Conservation (phyloP, 2,888 invertebrate species). For the Sphinx pinastri region DNA sequence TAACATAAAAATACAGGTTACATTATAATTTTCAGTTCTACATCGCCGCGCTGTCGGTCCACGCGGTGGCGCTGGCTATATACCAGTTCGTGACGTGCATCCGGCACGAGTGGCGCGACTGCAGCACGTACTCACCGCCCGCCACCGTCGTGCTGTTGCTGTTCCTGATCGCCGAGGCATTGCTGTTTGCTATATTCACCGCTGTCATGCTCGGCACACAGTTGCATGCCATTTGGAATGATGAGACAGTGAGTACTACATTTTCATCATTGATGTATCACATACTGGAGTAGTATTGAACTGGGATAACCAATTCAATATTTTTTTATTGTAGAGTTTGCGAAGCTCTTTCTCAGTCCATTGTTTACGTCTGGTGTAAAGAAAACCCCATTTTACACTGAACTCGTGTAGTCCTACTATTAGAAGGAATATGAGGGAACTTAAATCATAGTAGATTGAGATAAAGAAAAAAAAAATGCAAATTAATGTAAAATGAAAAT, state of each 20-base stretch:
- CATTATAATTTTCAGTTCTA: constrained; percentile 90
- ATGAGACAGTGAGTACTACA: constrained; percentile 93
- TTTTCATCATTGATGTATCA: neutral
- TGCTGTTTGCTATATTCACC: constrained; percentile 98
- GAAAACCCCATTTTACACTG: too few relatives aligned
- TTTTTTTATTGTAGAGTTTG: too few relatives aligned
- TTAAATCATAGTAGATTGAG: too few relatives aligned
- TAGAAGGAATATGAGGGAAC: too few relatives aligned
- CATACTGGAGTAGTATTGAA: neutral
- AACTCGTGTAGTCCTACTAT: too few relatives aligned
- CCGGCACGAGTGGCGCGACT: constrained; percentile 96
- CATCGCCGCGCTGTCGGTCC: constrained; percentile 97
- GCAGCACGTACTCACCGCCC: constrained; percentile 96
- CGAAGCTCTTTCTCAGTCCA: too few relatives aligned
- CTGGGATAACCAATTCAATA: too few relatives aligned
- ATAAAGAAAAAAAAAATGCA: too few relatives aligned
- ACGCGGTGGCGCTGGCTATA: constrained; percentile 95
- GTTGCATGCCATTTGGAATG: constrained; percentile 98
- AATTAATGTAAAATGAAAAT: too few relatives aligned
- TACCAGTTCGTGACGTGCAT: constrained; percentile 98
- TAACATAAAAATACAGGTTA: neutral
- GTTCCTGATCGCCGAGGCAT: constrained; percentile 96
- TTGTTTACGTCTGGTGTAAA: too few relatives aligned
- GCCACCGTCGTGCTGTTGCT: constrained; percentile 96
- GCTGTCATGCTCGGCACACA: constrained; percentile 99